Evolutionary conservation across 2,888 invertebrate genomes (phyloP).

Genomic region (Lithophane ornitopus): DNA sequence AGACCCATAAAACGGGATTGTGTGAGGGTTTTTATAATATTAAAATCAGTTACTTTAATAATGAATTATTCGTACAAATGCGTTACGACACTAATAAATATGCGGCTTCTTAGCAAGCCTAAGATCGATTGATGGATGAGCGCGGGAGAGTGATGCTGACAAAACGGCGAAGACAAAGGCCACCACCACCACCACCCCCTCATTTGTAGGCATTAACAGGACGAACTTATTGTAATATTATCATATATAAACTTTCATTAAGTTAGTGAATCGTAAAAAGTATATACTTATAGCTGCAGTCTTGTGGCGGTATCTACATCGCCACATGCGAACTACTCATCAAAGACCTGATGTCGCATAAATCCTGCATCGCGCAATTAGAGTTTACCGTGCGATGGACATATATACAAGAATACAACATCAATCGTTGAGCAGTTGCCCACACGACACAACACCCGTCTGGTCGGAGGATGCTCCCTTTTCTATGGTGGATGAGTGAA

Average conservation of each 20-base stretch:
- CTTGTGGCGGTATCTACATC: too few relatives aligned
- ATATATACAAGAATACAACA: too few relatives aligned
- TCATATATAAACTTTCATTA: too few relatives aligned
- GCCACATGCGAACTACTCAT: too few relatives aligned
- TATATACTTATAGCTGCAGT: background rate
- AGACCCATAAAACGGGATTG: conserved; percentile 9
- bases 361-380: too few relatives aligned
- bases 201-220: conserved; percentile 20
- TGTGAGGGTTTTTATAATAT: conserved; percentile 8
- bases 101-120: conserved; percentile 21
- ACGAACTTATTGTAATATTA: background rate
- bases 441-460: too few relatives aligned
- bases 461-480: too few relatives aligned
- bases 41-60: conserved; percentile 19
- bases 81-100: conserved; percentile 25
- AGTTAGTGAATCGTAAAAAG: background rate
- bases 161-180: conserved; percentile 26
- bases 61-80: conserved; percentile 22
- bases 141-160: conserved; percentile 7
- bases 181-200: too few relatives aligned
- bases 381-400: too few relatives aligned
- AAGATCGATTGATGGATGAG: conserved; percentile 42
- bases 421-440: too few relatives aligned
- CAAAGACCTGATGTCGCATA: too few relatives aligned
- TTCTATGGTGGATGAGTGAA: too few relatives aligned